Percentiles rank a stretch among this genome's conserved stretches.
These are phyloP conservation scores for Dicentrarchus labrax DNA, from an alignment of 2,113 vertebrate species.

Conservation along the genomic window DNA sequence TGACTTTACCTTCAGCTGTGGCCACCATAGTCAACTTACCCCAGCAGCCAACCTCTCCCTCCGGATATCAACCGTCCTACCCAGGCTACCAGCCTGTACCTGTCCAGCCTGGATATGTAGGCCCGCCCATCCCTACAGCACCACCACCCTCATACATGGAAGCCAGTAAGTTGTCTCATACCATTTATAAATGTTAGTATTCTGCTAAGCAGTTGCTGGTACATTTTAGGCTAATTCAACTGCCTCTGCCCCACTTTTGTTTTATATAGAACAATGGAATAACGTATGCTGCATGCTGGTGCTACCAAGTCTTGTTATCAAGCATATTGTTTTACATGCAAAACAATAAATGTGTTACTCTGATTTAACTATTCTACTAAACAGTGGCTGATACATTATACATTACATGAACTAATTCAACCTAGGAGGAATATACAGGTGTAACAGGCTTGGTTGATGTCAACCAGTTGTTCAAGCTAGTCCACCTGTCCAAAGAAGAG, in stretches of 20 bases:
- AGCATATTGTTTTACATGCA: background rate
- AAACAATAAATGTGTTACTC: no score
- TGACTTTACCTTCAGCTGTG: slow-evolving; percentile 71
- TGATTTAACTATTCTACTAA: no score
- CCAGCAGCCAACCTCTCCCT: slow-evolving; percentile 61
- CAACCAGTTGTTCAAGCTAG: background rate
- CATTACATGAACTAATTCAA: background rate
- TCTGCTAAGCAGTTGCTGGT: background rate
- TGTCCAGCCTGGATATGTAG: slow-evolving; percentile 74
- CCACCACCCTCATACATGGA: slow-evolving; percentile 87
- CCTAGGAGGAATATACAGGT: background rate
- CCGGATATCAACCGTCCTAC: slow-evolving; percentile 39
- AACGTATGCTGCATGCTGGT: background rate
- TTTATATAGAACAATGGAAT: background rate
- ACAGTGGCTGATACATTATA: background rate
- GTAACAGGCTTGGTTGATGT: background rate
- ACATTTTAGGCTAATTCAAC: no score
- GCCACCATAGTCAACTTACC: slow-evolving; percentile 75
- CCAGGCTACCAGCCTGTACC: slow-evolving; percentile 87
- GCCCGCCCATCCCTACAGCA: slow-evolving; percentile 67
- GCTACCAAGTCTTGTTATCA: background rate
- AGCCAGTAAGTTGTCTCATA: slow-evolving; percentile 65
- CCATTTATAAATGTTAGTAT: background rate
- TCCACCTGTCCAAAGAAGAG: background rate
- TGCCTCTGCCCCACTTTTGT: background rate